Evolutionary conservation across 2,888 invertebrate species (phyloP).

Genomic region (Cerastis leucographa): DNA sequence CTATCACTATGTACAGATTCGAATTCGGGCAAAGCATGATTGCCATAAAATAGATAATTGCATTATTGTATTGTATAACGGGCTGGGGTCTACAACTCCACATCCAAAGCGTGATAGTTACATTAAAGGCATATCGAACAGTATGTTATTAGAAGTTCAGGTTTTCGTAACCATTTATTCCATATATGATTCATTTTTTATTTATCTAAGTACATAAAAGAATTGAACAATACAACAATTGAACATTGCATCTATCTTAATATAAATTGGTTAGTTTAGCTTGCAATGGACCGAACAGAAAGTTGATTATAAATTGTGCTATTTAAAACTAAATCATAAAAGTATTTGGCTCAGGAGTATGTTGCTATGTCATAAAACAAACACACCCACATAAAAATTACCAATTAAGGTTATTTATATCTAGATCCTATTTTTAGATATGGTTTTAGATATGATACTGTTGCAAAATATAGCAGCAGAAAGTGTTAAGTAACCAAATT

Average conservation of each 20-base stretch:
- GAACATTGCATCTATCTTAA: not conserved
- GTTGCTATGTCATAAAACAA: conserved; percentile 1
- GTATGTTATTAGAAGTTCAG: not conserved
- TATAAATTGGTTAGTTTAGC: not conserved
- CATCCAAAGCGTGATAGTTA: too few species aligned
- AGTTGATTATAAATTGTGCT: not conserved
- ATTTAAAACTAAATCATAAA: not conserved
- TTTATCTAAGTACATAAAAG: conserved; percentile 25
- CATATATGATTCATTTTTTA: not conserved
- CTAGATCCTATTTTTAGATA: conserved; percentile 45
- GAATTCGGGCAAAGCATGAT: not conserved
- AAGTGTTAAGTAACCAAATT: not conserved
- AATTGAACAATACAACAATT: conserved; percentile 11
- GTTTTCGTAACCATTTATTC: not conserved
- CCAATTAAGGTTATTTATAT: conserved; percentile 53
- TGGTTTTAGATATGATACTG: conserved; percentile 33
- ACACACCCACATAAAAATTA: conserved; percentile 36
- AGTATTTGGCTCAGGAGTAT: conserved; percentile 5
- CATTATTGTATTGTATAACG: not conserved
- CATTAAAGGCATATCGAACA: not conserved
- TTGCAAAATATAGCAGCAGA: conserved; percentile 19
- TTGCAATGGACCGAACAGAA: not conserved
- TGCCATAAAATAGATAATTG: not conserved
- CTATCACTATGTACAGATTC: not conserved
- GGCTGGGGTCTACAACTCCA: too few species aligned